phyloP scores from a whole-genome alignment of 1,140 invertebrate genomes.

The Stenopsyche tienmushanensis region DNA sequence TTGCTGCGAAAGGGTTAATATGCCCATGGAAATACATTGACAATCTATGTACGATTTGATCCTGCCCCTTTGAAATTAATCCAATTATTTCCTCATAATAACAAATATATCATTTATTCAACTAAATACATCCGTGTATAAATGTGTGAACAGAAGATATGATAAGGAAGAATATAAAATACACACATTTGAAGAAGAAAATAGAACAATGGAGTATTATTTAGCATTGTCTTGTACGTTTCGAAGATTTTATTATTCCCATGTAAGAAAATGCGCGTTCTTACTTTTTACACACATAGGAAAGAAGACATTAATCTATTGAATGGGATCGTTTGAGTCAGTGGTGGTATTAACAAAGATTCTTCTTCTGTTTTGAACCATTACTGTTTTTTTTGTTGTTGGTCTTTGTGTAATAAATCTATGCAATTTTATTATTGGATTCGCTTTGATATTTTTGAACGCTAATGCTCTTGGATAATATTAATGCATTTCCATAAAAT shows the following conservation, averaged over 20 bases:
- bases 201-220: conserved; percentile 3
- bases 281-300: background rate
- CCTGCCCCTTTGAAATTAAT: background rate
- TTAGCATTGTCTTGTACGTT: background rate
- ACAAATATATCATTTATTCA: background rate
- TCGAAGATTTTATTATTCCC: background rate
- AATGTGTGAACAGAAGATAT: no score
- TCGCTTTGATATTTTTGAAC: no score
- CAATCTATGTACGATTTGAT: background rate
- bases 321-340: background rate
- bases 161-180: no score
- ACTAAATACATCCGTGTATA: background rate
- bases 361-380: background rate
- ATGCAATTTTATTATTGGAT: no score
- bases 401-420: background rate
- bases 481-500: background rate
- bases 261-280: background rate
- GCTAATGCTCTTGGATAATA: background rate
- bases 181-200: no score
- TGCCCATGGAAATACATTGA: no score
- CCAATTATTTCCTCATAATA: background rate
- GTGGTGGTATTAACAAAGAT: background rate
- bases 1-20: no score
- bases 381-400: background rate
- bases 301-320: background rate